Evolutionary conservation across 2,797 vertebrate species (phyloP), one percentile per base, ranked within the genome.

Genomic region (Alouatta caraya): DNA sequence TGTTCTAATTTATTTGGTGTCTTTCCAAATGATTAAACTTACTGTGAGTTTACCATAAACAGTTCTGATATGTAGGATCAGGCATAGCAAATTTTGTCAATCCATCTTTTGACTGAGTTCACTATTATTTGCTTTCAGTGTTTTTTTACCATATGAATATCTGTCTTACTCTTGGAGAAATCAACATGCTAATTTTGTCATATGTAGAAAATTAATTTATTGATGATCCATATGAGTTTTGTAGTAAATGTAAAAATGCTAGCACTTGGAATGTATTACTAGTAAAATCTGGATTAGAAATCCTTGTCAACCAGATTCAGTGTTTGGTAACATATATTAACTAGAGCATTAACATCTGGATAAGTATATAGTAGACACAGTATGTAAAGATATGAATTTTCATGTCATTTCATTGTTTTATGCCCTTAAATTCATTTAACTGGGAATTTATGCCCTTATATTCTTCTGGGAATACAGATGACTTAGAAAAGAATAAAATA

Each of bases 1-100:
- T 88, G 37, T 76, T 11, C 44, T 90, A 93, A 97, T 92, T 89
- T 93, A 91, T 73, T 76, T 97, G n/a, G n/a, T 84, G 33, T 85
- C 73, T 78, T 97, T 84, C 50, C 42, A 93, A 92, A 86, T 64
- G 4, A 26, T 90, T 87, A 92, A 93, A 85, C 5, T 96, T 97
- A 19, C 48, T 79, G 5, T 88, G 52, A 82, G 5, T 85, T 95
- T 96, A 61, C 33, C 11, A 57, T 0, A 95, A 96, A 93, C 7
- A 82, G 17, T 70, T 61, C 30, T 28, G 81, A 61, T 94, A 88
- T 90, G n/a, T 67, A 50, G 33, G 83, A 79, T 93, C 39, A 76
- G 26, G 28, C 79, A n/a, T 79, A 88, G 48, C 37, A 93, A 85
- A 88, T 76, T 21, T 90, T 48, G 13, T 96, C 44, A 75, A 83